A percentile compares a stretch with the other conserved stretches of the same genome.
Conservation (phyloP, 2,797 vertebrate species). For the Onychomys leucogaster region DNA sequence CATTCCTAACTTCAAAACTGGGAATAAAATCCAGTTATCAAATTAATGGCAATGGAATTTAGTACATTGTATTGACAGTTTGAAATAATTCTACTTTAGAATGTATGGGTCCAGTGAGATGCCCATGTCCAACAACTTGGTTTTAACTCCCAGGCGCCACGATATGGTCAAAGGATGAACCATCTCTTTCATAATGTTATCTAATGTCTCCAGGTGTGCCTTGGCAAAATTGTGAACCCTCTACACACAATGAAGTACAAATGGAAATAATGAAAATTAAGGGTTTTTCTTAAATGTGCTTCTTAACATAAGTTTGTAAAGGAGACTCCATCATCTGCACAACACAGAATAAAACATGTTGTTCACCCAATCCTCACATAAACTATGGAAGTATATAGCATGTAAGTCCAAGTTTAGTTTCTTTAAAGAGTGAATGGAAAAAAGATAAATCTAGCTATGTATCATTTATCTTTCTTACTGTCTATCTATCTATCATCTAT, state of each 20-base stretch:
- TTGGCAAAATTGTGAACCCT: too few species aligned
- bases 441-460: background rate
- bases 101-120: background rate
- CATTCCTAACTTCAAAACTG: background rate
- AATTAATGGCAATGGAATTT: background rate
- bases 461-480: background rate
- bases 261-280: too few species aligned
- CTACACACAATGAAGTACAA: background rate
- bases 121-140: too few species aligned
- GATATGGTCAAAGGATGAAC: background rate
- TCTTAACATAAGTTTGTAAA: background rate
- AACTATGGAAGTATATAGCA: background rate
- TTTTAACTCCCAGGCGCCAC: background rate
- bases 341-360: background rate
- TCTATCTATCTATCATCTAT: background rate
- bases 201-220: background rate
- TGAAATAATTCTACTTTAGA: background rate
- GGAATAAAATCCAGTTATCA: background rate
- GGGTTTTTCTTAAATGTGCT: background rate
- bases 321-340: background rate
- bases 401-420: background rate
- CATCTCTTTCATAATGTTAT: background rate
- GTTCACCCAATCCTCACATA: background rate
- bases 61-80: background rate
- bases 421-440: background rate